Base-by-base conservation (phyloP, 53 echinoderm and acorn worm genomes). In the Glandiceps talaboti region DNA sequence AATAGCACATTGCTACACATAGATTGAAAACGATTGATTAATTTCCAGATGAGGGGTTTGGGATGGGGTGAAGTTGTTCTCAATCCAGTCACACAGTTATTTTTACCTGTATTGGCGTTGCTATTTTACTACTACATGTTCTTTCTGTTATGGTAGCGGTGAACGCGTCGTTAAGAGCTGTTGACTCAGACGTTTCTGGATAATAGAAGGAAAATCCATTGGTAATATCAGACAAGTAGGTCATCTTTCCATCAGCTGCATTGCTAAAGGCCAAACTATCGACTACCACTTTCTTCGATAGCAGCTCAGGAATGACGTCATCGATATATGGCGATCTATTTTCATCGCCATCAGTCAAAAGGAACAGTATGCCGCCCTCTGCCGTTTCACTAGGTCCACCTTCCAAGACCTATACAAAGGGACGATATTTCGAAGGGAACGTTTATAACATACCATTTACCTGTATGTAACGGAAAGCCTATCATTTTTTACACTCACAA, bases 311-410 rank as follows among this genome's bases (percentile, higher is more conserved):
- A 30, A 82, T 76, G 79, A 91, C 89, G 30, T 92, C 87, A 45
- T 32, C 64, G 28, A 89, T 86, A 29, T 33, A 81, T 1, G 86
- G 86, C 0, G 1, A 28, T 64, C 79, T 33, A 30, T 82, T 89
- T 29, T 92, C 84, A 33, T 86, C 33, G 32, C 92, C 92, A 31
- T 92, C 92, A 73, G 83, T 92, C 45, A 92, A 33, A 0, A 92
- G 80, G 29, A 92, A 79, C 28, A 92, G 84, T 30, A 83, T 84
- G 26, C 92, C 92, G 26, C 94, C 94, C 0, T 85, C 86, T 1
- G 84, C 79, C 0, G 86, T 86, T 25, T 81, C 75, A 25, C 74
- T 74, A 1, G 30, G 30, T 1, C 80, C 26, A 14, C 14, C 33
- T 25, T 73, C 74, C 25, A 78, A 32, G 32, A 78, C 79, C 79